phyloP scores from a whole-genome alignment of 2,113 vertebrate genomes.

The Piliocolobus tephrosceles region DNA sequence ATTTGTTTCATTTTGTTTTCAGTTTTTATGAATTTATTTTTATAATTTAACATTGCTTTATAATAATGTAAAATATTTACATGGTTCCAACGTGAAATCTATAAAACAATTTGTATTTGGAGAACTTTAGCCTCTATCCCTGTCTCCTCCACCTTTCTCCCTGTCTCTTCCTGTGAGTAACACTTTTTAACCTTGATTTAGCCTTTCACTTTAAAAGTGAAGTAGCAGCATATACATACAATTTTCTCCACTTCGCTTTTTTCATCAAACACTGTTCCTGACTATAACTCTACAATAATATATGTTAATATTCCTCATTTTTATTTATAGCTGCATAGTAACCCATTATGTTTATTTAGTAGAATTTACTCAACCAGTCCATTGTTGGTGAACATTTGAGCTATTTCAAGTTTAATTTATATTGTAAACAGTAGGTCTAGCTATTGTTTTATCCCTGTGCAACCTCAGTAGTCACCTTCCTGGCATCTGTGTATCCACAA shows the following conservation, averaged over 20 bases:
- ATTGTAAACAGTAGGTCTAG: not conserved
- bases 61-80: constrained; percentile 1
- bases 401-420: not conserved
- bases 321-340: not conserved
- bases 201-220: not conserved
- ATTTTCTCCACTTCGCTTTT: not conserved
- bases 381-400: not conserved
- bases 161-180: not conserved
- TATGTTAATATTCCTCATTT: not conserved
- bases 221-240: not conserved
- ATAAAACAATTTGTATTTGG: not conserved
- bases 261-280: not conserved
- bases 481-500: not conserved
- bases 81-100: constrained; percentile 4
- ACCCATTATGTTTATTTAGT: not conserved
- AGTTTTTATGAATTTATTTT: constrained; percentile 10
- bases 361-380: not conserved
- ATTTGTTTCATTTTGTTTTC: constrained; percentile 29
- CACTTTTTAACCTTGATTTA: not conserved
- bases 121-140: not conserved
- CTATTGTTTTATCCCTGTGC: not conserved
- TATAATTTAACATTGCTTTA: constrained; percentile 11
- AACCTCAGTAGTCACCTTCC: not conserved
- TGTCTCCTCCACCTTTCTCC: not conserved
- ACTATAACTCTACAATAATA: not conserved